Evolutionary conservation across 2,797 vertebrate genomes (phyloP).

Genomic region (Molothrus aeneus): DNA sequence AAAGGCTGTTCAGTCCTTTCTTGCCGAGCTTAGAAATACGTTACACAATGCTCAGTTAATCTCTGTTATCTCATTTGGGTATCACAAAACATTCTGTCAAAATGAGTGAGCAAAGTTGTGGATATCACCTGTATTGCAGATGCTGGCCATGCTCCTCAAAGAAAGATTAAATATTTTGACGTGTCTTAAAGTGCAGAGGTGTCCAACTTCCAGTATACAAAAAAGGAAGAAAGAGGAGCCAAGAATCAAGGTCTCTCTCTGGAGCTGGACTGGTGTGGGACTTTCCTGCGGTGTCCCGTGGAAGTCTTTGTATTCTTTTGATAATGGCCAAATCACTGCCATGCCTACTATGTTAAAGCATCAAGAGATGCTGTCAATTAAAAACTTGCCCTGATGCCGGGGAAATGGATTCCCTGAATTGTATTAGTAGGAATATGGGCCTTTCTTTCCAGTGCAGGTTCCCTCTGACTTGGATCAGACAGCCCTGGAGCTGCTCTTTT

Average conservation of each 20-base stretch:
- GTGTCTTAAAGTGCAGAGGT: background rate
- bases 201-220: background rate
- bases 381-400: background rate
- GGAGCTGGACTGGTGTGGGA: accelerated
- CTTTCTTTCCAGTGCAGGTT: background rate
- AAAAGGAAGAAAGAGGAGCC: background rate
- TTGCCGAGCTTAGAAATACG: background rate
- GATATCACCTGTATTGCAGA: background rate
- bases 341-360: background rate
- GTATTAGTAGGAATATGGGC: background rate
- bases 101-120: background rate
- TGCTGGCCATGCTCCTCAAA: background rate
- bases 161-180: background rate
- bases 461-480: background rate
- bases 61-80: background rate
- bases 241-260: background rate
- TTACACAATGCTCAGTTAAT: background rate
- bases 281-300: accelerated
- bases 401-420: background rate
- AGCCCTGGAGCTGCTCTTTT: background rate
- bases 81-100: background rate
- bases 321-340: background rate
- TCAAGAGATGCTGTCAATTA: background rate
- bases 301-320: background rate
- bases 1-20: background rate